Conservation (phyloP, 2,797 vertebrate species). For the Pangasius krempfi region DNA sequence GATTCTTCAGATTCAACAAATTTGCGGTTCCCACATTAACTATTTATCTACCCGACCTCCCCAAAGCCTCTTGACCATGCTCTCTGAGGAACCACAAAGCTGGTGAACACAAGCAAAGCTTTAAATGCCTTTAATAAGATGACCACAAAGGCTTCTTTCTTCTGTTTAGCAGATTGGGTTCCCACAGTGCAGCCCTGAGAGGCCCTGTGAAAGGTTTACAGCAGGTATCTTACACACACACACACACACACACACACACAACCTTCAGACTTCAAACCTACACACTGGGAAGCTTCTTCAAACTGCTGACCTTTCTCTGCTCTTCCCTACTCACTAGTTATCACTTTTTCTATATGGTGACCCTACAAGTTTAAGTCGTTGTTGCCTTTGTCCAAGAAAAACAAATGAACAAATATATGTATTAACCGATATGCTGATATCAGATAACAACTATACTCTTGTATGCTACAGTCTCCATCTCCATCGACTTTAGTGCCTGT, state of each 20-base stretch:
- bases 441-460: background rate
- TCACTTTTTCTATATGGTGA: conserved; percentile 1
- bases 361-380: background rate
- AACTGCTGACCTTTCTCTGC: conserved; percentile 17
- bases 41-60: background rate
- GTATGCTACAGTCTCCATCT: background rate
- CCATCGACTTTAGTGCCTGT: no score
- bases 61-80: conserved; percentile 60
- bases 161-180: conserved; percentile 75
- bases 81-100: conserved; percentile 64
- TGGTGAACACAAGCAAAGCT: conserved; percentile 68
- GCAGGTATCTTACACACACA: conserved; percentile 62
- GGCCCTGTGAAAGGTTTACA: conserved; percentile 63
- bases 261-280: conserved; percentile 31
- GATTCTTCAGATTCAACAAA: background rate
- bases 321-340: background rate
- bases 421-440: background rate
- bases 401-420: background rate
- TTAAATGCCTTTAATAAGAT: conserved; percentile 78
- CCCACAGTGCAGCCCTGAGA: conserved; percentile 68
- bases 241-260: background rate
- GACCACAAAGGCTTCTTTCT: conserved; percentile 77
- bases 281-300: conserved; percentile 32
- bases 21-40: background rate
- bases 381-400: background rate